Evolutionary conservation across 2,797 vertebrate genomes (phyloP), one percentile per base, ranked within the genome.

Genomic region (Muraenolepis orangiensis): DNA sequence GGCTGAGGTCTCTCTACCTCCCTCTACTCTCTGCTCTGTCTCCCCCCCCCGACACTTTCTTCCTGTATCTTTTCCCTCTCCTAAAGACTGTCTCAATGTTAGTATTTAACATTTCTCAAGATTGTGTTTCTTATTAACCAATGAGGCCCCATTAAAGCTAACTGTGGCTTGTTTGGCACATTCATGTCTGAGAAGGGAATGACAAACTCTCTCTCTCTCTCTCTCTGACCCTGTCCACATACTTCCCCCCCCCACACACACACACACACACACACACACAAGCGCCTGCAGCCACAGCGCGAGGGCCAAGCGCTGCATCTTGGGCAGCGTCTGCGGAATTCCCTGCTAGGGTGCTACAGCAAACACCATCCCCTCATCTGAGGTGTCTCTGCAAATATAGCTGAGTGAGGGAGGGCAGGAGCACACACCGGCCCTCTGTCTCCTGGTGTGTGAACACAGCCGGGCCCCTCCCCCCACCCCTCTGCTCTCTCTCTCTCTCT

Each of bases 331-430:
- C 91, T 93, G 93, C 89, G 93, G 92, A 95, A 93, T 94, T 95
- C 93, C 85, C 93, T 90, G 92, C 91, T 88, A 93, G 91, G 92
- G 92, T 93, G 94, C 93, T 93, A 94, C 91, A 92, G 94, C 93
- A 96, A 96, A 97, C 89, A 95, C 87, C 85, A 83, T 91, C 86
- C 90, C 88, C 79, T 91, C 90, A 85, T 92, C 87, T 83, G 85
- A 90, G 87, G 88, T 84, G 87, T 91, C 89, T 91, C 81, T 7
- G 86, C 85, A 93, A 93, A 92, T 85, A 92, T 81, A 77, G 83
- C 80, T 75, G 82, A 57, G 77, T 72, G 72, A 83, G 74, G 78
- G 84, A 82, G 81, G 76, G 31, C n/a, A 46, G 61, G 72, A 68
- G 64, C 8, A 79, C 83, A 80, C 67, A 72, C 28, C 71, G 23